phyloP scores from a whole-genome alignment of 2,797 vertebrate species.

The Sylvilagus floridanus region DNA sequence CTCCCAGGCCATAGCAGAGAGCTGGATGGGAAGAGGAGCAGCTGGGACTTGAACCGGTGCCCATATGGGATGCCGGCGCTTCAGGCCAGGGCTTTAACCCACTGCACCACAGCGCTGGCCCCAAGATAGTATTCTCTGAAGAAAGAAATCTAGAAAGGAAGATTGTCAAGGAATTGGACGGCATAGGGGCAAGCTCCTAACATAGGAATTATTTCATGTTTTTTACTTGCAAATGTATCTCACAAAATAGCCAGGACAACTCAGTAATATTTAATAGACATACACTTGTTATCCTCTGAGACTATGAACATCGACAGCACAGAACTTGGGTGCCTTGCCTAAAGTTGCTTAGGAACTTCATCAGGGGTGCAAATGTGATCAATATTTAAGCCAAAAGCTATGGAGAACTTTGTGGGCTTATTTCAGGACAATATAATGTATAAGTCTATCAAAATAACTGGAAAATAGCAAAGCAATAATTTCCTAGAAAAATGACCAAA shows the following conservation, averaged over 20 bases:
- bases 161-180: neutral
- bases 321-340: neutral
- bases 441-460: conserved; percentile 30
- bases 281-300: neutral
- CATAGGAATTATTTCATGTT: conserved; percentile 26
- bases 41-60: too few species aligned
- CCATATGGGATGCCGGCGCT: too few species aligned
- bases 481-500: conserved; percentile 58
- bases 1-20: too few species aligned
- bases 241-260: conserved; percentile 28
- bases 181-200: neutral
- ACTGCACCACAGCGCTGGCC: too few species aligned
- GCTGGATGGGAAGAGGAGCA: too few species aligned
- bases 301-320: neutral
- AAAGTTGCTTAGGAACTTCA: conserved; percentile 46
- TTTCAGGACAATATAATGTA: conserved; percentile 17
- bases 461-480: conserved; percentile 39
- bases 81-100: too few species aligned
- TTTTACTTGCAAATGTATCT: conserved; percentile 47
- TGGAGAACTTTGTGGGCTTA: conserved; percentile 12
- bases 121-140: neutral
- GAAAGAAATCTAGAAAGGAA: neutral
- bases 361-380: neutral
- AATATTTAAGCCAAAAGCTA: conserved; percentile 2
- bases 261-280: neutral